Evolutionary conservation across 2,888 invertebrate genomes (phyloP), one percentile per base, ranked within the genome.

Genomic region (Cephonodes hylas): DNA sequence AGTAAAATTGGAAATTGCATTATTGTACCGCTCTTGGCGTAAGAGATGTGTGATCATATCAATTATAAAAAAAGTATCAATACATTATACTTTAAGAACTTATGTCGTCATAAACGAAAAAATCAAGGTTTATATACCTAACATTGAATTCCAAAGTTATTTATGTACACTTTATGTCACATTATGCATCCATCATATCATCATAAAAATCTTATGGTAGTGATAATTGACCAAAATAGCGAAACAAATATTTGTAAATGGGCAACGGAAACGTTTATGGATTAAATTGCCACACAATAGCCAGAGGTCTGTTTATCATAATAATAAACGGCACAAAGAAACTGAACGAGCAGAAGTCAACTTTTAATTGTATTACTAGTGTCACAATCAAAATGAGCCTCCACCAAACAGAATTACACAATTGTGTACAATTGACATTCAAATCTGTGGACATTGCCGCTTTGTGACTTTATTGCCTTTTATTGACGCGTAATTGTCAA

Each of bases 401-500:
- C 86, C 85, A 88, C 91, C 82, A 91, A 89, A 86, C 86, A 86
- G 86, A 87, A 90, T 89, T 85, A 90, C 86, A 91, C 91, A 91
- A 91, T 91, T 89, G 87, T 89, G 79, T 82, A 91, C 91, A 91
- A 92, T 91, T 91, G 92, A 89, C 91, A 91, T 91, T 91, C 91
- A 91, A 90, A 92, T 92, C 90, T 83, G 88, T 88, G 90, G 90
- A 86, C 90, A 88, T 89, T 86, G 88, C 77, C 82, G 88, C 89
- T 86, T 92, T 92, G 92, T 92, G 84, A 81, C 76, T 91, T 92
- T 92, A 92, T 92, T 92, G 89, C 88, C 88, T 82, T 86, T 91
- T 89, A 92, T 92, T 92, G 91, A 89, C 83, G 83, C 87, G 88
- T 92, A 92, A 92, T 92, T 92, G 91, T 89, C 91, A 91, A 92